These are phyloP conservation scores for Garrulus glandarius DNA, from an alignment of 2,797 vertebrate species.

Conservation along the genomic window DNA sequence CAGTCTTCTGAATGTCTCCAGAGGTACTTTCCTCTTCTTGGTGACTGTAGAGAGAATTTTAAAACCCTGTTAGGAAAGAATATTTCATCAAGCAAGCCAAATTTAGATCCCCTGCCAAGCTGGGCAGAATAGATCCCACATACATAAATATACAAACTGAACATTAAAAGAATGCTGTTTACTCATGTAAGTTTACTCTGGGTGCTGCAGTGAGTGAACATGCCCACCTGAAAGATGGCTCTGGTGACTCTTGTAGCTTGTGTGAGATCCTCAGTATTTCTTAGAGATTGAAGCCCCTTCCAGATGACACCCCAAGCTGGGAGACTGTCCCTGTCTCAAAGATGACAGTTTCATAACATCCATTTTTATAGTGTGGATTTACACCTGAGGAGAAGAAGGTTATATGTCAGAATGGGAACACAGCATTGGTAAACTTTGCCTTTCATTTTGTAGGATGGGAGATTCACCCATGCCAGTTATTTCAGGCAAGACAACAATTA, in stretches of 20 bases:
- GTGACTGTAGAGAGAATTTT: not conserved
- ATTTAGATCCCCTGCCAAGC: not conserved
- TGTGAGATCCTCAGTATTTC: not conserved
- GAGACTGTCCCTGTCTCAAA: not conserved
- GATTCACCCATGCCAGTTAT: rapidly evolving
- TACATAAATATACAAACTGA: not conserved
- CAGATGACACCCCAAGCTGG: not conserved
- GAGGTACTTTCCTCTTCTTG: not conserved
- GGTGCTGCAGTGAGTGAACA: not conserved
- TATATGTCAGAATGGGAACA: not conserved
- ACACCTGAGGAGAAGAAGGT: not conserved
- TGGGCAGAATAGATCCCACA: not conserved
- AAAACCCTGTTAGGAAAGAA: not conserved
- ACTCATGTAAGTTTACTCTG: not conserved
- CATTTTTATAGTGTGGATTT: not conserved
- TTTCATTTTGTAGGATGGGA: not conserved
- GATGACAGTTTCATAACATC: not conserved
- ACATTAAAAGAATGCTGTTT: not conserved
- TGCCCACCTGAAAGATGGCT: not conserved
- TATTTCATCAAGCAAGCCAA: not conserved
- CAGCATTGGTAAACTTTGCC: rapidly evolving
- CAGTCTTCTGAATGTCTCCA: not conserved
- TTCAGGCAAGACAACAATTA: not conserved
- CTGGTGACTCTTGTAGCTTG: not conserved
- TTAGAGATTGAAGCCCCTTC: not conserved